phyloP scores from a whole-genome alignment of 2,797 vertebrate genomes.

The Melanotaenia pygmaea region DNA sequence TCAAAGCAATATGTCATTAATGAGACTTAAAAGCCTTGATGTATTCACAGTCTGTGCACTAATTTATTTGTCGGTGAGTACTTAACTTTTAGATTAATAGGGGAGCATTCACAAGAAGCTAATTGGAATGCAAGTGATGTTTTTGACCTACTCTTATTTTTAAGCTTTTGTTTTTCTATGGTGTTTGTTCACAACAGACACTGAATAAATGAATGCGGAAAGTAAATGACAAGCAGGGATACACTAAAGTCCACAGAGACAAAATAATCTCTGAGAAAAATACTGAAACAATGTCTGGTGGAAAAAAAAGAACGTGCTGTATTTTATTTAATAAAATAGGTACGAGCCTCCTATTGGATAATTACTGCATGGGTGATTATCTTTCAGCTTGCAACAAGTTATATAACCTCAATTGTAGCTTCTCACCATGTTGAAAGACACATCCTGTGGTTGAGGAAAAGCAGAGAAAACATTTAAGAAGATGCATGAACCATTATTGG shows the following conservation, averaged over 20 bases:
- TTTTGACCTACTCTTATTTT: conserved; percentile 19
- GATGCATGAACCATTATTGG: too few species aligned
- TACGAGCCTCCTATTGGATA: too few species aligned
- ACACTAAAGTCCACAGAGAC: neutral
- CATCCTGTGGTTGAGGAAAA: too few species aligned
- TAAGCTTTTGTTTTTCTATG: conserved; percentile 10
- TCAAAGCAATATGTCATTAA: conserved; percentile 61
- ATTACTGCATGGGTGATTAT: too few species aligned
- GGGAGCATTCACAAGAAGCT: conserved; percentile 26
- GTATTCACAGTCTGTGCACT: conserved; percentile 43
- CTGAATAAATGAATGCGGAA: conserved; percentile 6
- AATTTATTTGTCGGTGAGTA: conserved; percentile 53
- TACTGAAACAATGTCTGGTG: too few species aligned
- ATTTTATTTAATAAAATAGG: too few species aligned
- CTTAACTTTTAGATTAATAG: conserved; percentile 51
- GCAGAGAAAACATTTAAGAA: too few species aligned
- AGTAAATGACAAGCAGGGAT: neutral
- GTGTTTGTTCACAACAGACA: conserved; percentile 3
- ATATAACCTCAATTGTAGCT: too few species aligned
- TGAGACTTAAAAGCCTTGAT: conserved; percentile 56
- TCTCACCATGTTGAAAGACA: too few species aligned
- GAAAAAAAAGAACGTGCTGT: too few species aligned
- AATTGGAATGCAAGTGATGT: conserved; percentile 35
- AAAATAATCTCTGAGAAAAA: neutral
- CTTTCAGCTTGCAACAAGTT: too few species aligned